These are phyloP conservation scores for Phaethornis superciliosus DNA, from an alignment of 2,113 vertebrate species.

Conservation along the genomic window DNA sequence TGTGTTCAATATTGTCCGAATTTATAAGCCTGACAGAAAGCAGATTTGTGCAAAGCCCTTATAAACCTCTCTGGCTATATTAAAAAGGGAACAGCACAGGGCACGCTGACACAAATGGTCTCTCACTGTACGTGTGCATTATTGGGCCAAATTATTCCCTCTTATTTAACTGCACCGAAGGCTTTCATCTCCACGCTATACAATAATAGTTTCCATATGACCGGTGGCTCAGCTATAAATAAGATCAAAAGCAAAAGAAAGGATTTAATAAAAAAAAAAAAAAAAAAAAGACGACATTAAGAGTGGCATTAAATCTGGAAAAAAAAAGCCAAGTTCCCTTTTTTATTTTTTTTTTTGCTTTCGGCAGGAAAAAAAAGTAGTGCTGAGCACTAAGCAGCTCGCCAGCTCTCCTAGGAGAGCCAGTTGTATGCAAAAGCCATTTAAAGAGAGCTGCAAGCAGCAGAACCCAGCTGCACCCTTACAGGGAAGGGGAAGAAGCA, in stretches of 20 bases:
- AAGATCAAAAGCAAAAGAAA: conserved; percentile 82
- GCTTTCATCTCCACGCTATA: conserved; percentile 79
- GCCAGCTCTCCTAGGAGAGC: neutral
- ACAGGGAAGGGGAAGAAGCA: neutral
- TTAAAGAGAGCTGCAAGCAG: neutral
- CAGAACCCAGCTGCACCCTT: neutral
- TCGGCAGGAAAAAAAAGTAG: neutral
- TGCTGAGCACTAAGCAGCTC: neutral
- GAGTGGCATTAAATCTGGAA: conserved; percentile 72
- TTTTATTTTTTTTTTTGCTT: neutral
- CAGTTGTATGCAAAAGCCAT: conserved; percentile 16
- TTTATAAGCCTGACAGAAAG: conserved; percentile 47
- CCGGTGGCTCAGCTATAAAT: conserved; percentile 80
- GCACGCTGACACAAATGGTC: conserved; percentile 39
- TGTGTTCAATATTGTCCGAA: conserved; percentile 26
- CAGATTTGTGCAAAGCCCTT: conserved; percentile 56
- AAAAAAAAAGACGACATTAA: conserved; percentile 56
- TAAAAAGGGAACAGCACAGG: conserved; percentile 45
- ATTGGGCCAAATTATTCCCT: conserved; percentile 71
- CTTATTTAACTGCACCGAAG: conserved; percentile 69
- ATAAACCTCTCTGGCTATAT: conserved; percentile 20
- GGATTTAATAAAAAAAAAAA: conserved; percentile 71
- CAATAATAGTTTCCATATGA: conserved; percentile 81
- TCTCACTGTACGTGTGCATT: conserved; percentile 55
- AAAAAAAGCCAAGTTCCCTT: conserved; percentile 48